Conservation (phyloP, 35 echinoderm and acorn worm genomes). For the Diadema setosum region DNA sequence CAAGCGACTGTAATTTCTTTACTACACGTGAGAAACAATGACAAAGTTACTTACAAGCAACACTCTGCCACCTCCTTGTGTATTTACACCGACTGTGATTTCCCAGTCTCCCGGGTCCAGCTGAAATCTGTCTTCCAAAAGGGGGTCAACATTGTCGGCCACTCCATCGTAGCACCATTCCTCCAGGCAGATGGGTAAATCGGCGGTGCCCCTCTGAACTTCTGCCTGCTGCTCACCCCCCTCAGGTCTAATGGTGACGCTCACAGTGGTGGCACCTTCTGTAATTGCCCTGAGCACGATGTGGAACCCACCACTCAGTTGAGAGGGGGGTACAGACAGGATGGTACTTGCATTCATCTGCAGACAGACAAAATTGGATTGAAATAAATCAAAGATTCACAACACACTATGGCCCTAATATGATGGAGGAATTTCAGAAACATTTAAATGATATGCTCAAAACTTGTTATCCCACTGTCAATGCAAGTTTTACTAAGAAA, state of each 20-base stretch:
- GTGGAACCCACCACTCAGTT: conserved; percentile 48
- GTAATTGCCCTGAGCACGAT: conserved; percentile 61
- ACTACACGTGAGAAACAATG: too few species aligned
- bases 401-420: too few species aligned
- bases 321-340: conserved; percentile 54
- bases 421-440: too few species aligned
- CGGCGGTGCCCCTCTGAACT: conserved; percentile 7
- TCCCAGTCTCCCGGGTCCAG: conserved; percentile 59
- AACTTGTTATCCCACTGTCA: too few species aligned
- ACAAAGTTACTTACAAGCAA: conserved; percentile 68
- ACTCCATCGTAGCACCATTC: conserved; percentile 68
- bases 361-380: background rate
- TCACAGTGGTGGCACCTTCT: conserved; percentile 45
- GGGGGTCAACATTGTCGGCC: background rate
- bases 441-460: too few species aligned
- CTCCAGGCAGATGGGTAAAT: conserved; percentile 31
- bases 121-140: background rate
- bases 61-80: conserved; percentile 73
- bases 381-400: too few species aligned
- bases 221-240: background rate
- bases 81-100: conserved; percentile 31
- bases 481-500: too few species aligned
- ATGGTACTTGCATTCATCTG: conserved; percentile 48
- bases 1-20: too few species aligned
- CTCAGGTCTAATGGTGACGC: conserved; percentile 52